Percentiles rank a stretch among this genome's conserved stretches.
Conservation (phyloP, 2,888 invertebrate species). For the Sarcophaga subvicina region DNA sequence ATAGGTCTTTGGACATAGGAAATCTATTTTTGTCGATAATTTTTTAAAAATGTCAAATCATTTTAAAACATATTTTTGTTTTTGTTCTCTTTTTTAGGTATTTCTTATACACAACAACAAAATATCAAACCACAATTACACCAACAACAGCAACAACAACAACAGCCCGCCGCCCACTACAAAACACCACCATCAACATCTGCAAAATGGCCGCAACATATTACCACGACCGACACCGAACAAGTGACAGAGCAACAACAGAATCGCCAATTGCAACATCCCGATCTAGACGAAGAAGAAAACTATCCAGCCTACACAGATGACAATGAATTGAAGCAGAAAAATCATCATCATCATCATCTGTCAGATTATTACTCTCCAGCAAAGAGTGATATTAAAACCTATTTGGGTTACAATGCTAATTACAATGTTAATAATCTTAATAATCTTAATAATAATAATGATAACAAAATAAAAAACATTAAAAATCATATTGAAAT, state of each 20-base stretch:
- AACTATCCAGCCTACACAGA: slow-evolving; percentile 67
- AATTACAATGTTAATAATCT: slow-evolving; percentile 37
- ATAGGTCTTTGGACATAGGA: too few relatives aligned
- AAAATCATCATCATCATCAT: slow-evolving; percentile 21
- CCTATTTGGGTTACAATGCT: slow-evolving; percentile 20
- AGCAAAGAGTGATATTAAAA: slow-evolving; percentile 13
- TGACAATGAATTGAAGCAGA: slow-evolving; percentile 72
- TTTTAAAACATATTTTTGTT: slow-evolving; percentile 8
- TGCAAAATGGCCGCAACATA: slow-evolving; percentile 72
- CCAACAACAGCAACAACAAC: slow-evolving; percentile 71
- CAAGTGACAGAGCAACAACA: slow-evolving; percentile 41
- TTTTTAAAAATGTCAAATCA: not conserved
- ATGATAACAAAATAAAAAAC: slow-evolving; percentile 43
- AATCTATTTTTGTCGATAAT: too few relatives aligned
- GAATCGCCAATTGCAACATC: slow-evolving; percentile 32
- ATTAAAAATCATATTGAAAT: not conserved
- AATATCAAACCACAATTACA: slow-evolving; percentile 77
- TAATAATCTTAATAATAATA: slow-evolving; percentile 28
- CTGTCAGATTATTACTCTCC: slow-evolving; percentile 1
- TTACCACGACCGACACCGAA: slow-evolving; percentile 19
- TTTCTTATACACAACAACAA: slow-evolving; percentile 78
- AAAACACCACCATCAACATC: slow-evolving; percentile 55
- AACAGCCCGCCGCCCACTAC: slow-evolving; percentile 54
- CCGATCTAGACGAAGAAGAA: slow-evolving; percentile 52
- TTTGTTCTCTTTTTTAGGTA: slow-evolving; percentile 73